A percentile compares a stretch with the other conserved stretches of the same genome.
Conservation (phyloP, 2,888 invertebrate genomes). For the Drosophila anceps region DNA sequence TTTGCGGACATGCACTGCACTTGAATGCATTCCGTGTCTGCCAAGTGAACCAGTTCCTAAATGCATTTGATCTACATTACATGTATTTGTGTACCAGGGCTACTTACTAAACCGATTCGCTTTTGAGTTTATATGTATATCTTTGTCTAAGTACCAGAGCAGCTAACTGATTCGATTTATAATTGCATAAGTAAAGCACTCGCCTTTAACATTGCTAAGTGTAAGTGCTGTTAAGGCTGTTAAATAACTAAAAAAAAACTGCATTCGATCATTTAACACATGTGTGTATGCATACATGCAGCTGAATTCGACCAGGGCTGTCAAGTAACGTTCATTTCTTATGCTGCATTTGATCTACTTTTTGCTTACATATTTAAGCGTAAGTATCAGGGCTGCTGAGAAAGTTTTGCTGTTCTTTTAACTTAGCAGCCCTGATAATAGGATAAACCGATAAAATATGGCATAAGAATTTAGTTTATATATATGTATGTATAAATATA, state of each 20-base stretch:
- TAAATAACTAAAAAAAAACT: too few relatives aligned
- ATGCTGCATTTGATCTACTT: background rate
- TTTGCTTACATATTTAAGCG: background rate
- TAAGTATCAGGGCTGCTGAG: background rate
- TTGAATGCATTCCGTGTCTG: background rate
- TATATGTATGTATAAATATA: conserved; percentile 13
- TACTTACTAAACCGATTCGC: background rate
- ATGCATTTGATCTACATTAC: background rate
- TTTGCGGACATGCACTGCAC: background rate
- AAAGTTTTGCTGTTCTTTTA: background rate
- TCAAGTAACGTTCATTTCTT: background rate
- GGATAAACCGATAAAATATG: conserved; percentile 25
- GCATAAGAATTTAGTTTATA: conserved; percentile 5
- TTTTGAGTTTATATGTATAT: background rate
- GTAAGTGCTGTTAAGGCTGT: too few relatives aligned
- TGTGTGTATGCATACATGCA: too few relatives aligned
- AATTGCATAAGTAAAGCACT: too few relatives aligned
- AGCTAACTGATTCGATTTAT: background rate
- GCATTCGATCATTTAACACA: too few relatives aligned
- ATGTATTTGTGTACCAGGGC: background rate
- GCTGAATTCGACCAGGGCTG: too few relatives aligned
- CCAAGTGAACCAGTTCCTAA: background rate
- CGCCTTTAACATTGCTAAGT: too few relatives aligned
- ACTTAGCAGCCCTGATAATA: background rate
- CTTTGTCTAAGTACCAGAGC: background rate